phyloP scores from a whole-genome alignment of 2,797 vertebrate genomes.

The Anguilla anguilla region DNA sequence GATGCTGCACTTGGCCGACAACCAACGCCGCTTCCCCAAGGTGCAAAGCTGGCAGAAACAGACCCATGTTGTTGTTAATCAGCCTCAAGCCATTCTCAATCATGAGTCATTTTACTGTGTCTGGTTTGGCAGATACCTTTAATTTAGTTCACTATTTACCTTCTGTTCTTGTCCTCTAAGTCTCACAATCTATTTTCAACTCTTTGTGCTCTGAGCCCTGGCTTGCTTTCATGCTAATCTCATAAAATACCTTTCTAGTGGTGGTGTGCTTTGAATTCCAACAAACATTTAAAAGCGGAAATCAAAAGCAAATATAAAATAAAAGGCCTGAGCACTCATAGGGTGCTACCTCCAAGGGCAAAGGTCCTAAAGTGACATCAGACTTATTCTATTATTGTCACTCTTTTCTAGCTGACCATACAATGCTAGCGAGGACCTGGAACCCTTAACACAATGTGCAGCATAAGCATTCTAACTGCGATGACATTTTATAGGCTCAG shows the following conservation, averaged over 20 bases:
- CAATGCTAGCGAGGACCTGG: neutral
- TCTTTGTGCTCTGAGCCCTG: neutral
- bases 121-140: neutral
- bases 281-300: neutral
- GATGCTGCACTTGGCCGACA: neutral
- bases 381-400: neutral
- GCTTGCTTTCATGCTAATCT: neutral
- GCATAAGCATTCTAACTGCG: no score
- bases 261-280: neutral
- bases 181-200: neutral
- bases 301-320: no score
- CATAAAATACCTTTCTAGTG: neutral
- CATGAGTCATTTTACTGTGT: neutral
- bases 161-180: neutral
- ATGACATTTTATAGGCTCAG: no score
- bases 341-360: neutral
- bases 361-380: neutral
- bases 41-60: neutral
- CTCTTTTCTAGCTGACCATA: neutral
- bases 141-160: neutral
- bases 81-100: neutral
- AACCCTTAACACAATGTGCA: no score
- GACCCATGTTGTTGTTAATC: neutral
- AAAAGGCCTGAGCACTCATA: neutral
- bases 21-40: neutral